Evolutionary conservation across 2,113 vertebrate genomes (phyloP).

Genomic region (Brachyhypopomus gauderio): DNA sequence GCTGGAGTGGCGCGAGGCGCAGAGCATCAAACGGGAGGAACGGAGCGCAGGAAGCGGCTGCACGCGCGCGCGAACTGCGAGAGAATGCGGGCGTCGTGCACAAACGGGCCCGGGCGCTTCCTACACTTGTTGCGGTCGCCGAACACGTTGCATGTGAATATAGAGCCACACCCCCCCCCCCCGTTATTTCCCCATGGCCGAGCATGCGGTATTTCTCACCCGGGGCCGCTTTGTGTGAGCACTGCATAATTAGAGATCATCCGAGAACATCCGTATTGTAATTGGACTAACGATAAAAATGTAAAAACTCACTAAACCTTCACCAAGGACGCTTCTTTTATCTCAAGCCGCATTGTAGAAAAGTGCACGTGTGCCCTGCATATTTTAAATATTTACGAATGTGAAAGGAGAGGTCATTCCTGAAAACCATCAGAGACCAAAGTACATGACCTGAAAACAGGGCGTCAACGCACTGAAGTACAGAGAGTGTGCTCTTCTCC

Average conservation of each 20-base stretch:
- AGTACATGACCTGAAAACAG: neutral
- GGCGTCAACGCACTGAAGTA: too few relatives aligned
- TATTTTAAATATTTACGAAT: too few relatives aligned
- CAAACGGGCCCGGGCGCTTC: constrained; percentile 35
- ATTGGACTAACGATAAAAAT: neutral
- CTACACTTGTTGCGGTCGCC: constrained; percentile 58
- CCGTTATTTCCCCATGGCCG: constrained; percentile 53
- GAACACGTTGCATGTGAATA: neutral
- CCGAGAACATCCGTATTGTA: neutral
- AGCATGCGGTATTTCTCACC: constrained; percentile 54
- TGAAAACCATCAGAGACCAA: neutral
- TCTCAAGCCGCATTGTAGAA: neutral
- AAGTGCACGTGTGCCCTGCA: neutral
- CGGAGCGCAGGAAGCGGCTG: too few relatives aligned
- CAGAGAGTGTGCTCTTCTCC: too few relatives aligned
- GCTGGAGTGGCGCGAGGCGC: too few relatives aligned
- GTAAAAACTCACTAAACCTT: neutral
- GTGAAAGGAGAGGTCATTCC: too few relatives aligned
- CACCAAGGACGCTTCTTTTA: neutral
- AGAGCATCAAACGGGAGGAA: too few relatives aligned
- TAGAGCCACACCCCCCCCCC: constrained; percentile 1
- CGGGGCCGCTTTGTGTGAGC: constrained; percentile 29
- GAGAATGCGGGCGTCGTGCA: too few relatives aligned
- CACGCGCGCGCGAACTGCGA: too few relatives aligned
- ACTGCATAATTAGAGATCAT: constrained; percentile 42